These are phyloP conservation scores for Auanema freiburgensis DNA, from an alignment of 2,888 invertebrate genomes.

Conservation along the genomic window DNA sequence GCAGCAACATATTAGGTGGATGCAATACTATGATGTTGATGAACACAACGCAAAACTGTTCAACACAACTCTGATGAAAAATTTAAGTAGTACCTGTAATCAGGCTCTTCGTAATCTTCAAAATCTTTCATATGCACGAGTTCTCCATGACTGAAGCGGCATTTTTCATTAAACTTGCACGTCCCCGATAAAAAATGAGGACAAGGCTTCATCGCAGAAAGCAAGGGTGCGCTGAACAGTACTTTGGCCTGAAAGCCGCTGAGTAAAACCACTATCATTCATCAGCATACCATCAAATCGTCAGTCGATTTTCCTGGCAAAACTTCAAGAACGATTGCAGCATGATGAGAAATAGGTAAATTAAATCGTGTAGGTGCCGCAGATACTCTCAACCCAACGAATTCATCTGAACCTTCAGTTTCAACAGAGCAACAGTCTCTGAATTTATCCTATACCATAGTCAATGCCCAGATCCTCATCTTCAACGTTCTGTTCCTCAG, in stretches of 20 bases:
- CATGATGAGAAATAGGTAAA: constrained; percentile 26
- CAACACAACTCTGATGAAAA: too few species aligned
- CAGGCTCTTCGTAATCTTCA: constrained; percentile 38
- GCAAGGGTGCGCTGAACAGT: constrained; percentile 43
- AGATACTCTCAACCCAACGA: constrained; percentile 27
- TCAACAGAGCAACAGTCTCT: too few species aligned
- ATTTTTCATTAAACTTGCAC: constrained; percentile 34
- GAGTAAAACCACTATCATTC: too few species aligned
- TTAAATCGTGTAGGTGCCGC: constrained; percentile 18
- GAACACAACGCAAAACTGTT: too few species aligned
- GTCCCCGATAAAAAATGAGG: constrained; percentile 32
- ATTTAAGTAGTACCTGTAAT: too few species aligned
- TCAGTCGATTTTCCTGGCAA: constrained; percentile 7
- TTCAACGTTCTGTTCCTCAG: constrained; percentile 2
- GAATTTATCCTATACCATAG: too few species aligned
- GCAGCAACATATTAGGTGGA: too few species aligned
- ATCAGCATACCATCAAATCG: constrained; percentile 1
- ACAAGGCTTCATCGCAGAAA: constrained; percentile 40
- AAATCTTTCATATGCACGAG: constrained; percentile 28
- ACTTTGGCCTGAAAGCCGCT: constrained; percentile 28
- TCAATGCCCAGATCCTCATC: constrained; percentile 2
- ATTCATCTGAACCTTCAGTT: constrained; percentile 9
- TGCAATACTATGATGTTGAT: not conserved
- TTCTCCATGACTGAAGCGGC: constrained; percentile 45
- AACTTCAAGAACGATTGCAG: constrained; percentile 38